Evolutionary conservation across 2,113 vertebrate genomes (phyloP), one percentile per base, ranked within the genome.

Genomic region (Thymallus thymallus): DNA sequence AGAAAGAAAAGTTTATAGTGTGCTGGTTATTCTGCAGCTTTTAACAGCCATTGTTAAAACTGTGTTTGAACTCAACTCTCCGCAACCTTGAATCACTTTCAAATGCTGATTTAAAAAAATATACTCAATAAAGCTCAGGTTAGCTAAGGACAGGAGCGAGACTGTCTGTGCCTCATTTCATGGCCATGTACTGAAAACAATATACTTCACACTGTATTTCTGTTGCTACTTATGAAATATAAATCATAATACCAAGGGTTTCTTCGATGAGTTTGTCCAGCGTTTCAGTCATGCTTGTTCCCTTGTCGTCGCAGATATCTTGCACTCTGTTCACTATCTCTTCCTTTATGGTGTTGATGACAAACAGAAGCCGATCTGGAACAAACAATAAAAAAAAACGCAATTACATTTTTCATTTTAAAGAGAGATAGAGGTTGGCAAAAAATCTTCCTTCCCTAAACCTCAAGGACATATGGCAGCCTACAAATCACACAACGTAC

Each of bases 301-400:
- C 93, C 87, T 92, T 95, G 46, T 83, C 96, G 70, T 94, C 93
- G 78, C 94, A 94, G 73, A 94, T 94, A 88, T 94, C 94, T 87
- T 99, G 95, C n/a, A 98, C 95, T 81, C 95, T 92, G 76, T 85
- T 94, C 87, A 99, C 96, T 71, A 99, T 99, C 90, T 99, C 97
- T 91, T 98, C 96, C 88, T 99, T 99, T 89, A 99, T 98, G 83
- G 97, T 94, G 75, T 97, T 99, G 90, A 99, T 98, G 88, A 99
- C 97, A 92, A 97, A 98, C 74, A 99, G 92, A 86, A 99, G 93
- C 69, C 95, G 97, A 91, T 99, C 98, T 99, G 83, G 14, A 48
- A 13, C 13, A 13, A 46, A 46, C 46, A 91, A 85, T 80, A 78
- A 22, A 87, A 76, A 35, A 77, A 30, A 62, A 0, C 9, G 2